Evolutionary conservation across 2,888 invertebrate genomes (phyloP).

Genomic region (Onchidella celtica): DNA sequence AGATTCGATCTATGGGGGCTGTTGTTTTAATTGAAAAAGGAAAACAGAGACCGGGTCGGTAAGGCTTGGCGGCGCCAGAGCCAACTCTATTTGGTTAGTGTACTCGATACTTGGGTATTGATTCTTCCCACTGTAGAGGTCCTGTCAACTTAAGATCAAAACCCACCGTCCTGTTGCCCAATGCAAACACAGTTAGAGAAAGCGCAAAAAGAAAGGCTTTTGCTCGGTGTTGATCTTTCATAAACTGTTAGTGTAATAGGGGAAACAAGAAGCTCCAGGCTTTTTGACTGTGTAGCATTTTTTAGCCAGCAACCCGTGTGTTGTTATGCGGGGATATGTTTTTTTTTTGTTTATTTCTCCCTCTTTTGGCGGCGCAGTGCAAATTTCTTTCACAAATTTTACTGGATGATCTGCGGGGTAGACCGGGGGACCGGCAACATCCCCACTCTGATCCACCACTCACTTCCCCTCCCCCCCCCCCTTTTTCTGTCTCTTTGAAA

Average conservation of each 20-base stretch:
- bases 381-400: no score
- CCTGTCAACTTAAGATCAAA: conserved; percentile 13
- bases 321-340: no score
- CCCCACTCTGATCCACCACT: no score
- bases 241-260: conserved; percentile 26
- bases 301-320: no score
- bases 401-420: no score
- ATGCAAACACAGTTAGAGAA: conserved; percentile 14
- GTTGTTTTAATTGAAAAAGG: background rate
- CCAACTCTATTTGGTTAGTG: conserved; percentile 4
- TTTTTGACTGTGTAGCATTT: background rate
- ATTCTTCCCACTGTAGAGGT: conserved; percentile 14
- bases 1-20: background rate
- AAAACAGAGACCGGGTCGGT: background rate
- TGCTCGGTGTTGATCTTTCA: conserved; percentile 22
- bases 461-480: no score
- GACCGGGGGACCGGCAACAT: no score
- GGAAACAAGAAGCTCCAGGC: conserved; percentile 24
- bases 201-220: background rate
- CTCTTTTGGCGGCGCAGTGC: no score
- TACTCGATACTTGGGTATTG: conserved; percentile 31
- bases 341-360: no score
- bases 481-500: no score
- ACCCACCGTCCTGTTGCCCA: conserved; percentile 21
- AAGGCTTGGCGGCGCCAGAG: background rate